Percentiles rank a stretch among this genome's conserved stretches.
Evolutionary conservation across 1,140 invertebrate genomes (phyloP).

Genomic region (Aradophagus sp.): DNA sequence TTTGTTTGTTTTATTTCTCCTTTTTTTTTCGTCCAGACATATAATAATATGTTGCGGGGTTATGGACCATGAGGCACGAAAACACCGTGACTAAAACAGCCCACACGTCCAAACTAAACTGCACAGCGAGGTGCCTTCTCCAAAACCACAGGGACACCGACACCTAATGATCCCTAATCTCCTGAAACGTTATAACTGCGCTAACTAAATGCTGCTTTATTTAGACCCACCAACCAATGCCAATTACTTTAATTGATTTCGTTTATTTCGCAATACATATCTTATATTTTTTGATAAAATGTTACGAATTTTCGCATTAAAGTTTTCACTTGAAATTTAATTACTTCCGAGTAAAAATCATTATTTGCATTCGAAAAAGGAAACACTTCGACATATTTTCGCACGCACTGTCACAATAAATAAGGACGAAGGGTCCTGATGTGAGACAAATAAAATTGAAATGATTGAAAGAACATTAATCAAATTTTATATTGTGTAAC

Average conservation of each 20-base stretch:
- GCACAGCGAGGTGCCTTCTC: conserved; percentile 54
- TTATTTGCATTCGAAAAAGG: too few relatives aligned
- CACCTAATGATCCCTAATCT: conserved; percentile 62
- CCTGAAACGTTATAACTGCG: conserved; percentile 53
- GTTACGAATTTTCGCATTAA: too few relatives aligned
- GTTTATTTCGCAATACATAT: conserved; percentile 13
- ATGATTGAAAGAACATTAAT: too few relatives aligned
- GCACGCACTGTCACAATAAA: too few relatives aligned
- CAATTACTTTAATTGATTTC: conserved; percentile 48
- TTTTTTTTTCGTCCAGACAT: conserved; percentile 41
- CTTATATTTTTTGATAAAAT: too few relatives aligned
- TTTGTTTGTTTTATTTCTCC: conserved; percentile 7
- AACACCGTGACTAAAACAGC: conserved; percentile 45
- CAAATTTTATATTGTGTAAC: too few relatives aligned
- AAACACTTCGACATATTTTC: too few relatives aligned
- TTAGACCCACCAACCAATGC: conserved; percentile 21
- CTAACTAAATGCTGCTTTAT: conserved; percentile 58
- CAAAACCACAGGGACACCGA: conserved; percentile 57
- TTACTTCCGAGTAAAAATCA: too few relatives aligned
- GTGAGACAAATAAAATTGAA: too few relatives aligned
- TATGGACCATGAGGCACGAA: conserved; percentile 39
- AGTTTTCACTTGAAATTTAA: too few relatives aligned
- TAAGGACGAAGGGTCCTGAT: too few relatives aligned
- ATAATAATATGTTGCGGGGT: conserved; percentile 54
- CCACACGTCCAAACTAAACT: conserved; percentile 53